These are phyloP conservation scores for Megalopta genalis DNA, from an alignment of 1,140 invertebrate species.

Conservation along the genomic window DNA sequence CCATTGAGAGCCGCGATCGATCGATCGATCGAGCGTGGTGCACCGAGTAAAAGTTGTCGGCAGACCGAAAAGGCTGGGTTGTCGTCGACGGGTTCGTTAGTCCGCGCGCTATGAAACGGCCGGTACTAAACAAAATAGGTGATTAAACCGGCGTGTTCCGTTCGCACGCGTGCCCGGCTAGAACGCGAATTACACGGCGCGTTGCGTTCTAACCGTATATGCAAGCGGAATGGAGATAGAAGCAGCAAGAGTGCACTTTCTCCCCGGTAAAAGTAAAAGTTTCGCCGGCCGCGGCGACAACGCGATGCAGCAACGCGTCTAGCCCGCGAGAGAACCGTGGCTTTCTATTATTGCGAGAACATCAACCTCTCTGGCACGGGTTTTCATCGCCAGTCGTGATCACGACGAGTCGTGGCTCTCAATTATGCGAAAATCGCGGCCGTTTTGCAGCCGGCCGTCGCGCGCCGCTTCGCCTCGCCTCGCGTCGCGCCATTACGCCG, in stretches of 20 bases:
- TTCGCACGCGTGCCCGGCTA: not conserved
- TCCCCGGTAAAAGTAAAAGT: constrained; percentile 74
- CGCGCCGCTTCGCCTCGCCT: no score
- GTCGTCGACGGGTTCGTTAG: no score
- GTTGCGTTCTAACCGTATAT: constrained; percentile 7
- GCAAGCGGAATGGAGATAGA: constrained; percentile 25
- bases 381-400: constrained; percentile 15
- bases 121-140: not conserved
- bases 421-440: constrained; percentile 12
- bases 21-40: no score
- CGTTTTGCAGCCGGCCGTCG: not conserved
- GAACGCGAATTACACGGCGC: constrained; percentile 7
- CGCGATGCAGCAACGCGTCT: constrained; percentile 30
- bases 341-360: constrained; percentile 53
- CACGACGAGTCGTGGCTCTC: not conserved
- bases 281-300: constrained; percentile 28
- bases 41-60: no score
- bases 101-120: not conserved
- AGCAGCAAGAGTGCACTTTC: constrained; percentile 62
- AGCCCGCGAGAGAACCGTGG: not conserved
- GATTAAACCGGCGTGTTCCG: not conserved
- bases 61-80: no score
- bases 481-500: no score
- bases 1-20: no score
- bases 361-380: constrained; percentile 23